Base-by-base conservation (phyloP, 2,888 invertebrate species). In the Apamea sordens region DNA sequence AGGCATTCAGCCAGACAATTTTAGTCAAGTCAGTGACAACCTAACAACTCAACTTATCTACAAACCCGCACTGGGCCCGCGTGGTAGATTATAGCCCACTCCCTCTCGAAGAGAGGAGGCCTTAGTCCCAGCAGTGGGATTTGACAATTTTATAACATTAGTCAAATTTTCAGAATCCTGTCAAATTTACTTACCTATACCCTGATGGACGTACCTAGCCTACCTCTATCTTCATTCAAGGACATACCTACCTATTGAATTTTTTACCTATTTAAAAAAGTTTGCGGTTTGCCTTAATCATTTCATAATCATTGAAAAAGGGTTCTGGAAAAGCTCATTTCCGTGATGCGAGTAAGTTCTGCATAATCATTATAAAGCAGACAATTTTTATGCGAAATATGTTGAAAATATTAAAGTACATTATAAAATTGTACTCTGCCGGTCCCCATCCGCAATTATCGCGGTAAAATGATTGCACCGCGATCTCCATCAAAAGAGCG, bases 391-490 rank as follows among this genome's bases (percentile, higher is more conserved):
- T 72, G 71, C 73, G 65, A 81, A 86, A 82, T 78, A 76, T 78
- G 80, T 77, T 84, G 76, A 83, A 88, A 86, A 70, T 82, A 84
- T 86, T 77, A 87, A 88, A 90, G 86, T 77, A 82, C 82, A 72
- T 80, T 84, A 77, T 63, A 70, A 79, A 82, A 76, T 77, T 76
- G 90, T 87, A 82, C 90, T 82, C 88, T 84, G 87, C 87, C 86
- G 84, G 88, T 89, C 87, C 88, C 88, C 87, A 90, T 92, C 91
- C 90, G 92, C 92, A 93, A 93, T 94, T 93, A 94, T 91, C 89
- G 86, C 90, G 89, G 88, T 88, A 86, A 90, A 93, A 93, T 91
- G 91, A 92, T 93, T 92, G 90, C 92, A 90, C 89, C 86, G 89
- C 89, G 87, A 89, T 89, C 88, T 89, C 84, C 85, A 88, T 91